Conservation (phyloP, 2,888 invertebrate species). For the Rapana venosa region DNA sequence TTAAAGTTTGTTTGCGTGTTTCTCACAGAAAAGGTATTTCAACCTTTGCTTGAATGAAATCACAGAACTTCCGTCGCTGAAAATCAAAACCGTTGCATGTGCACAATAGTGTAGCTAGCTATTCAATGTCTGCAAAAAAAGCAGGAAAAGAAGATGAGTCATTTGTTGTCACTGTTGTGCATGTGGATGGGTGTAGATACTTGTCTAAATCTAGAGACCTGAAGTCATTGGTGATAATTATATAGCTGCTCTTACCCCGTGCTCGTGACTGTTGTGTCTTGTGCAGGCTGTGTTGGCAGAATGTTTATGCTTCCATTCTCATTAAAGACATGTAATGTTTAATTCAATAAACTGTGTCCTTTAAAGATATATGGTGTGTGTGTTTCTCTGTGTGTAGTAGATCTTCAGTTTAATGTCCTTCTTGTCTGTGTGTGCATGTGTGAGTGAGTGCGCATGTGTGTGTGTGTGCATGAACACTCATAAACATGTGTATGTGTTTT, state of each 20-base stretch:
- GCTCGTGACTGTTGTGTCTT: no score
- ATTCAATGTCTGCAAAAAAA: not conserved
- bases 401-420: no score
- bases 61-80: constrained; percentile 5
- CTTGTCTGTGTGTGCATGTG: constrained; percentile 1
- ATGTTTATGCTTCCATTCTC: not conserved
- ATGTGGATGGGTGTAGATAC: not conserved
- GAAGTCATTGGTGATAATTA: no score
- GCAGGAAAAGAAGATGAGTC: not conserved
- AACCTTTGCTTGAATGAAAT: not conserved
- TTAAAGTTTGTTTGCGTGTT: not conserved
- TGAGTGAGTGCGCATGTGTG: not conserved
- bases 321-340: not conserved
- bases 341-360: not conserved
- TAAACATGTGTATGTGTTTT: no score
- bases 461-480: not conserved
- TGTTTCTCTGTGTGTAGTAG: not conserved
- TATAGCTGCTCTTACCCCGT: no score
- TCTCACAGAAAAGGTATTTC: not conserved
- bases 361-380: not conserved
- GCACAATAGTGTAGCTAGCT: not conserved
- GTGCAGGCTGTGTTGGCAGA: no score
- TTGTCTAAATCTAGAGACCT: no score
- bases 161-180: not conserved
- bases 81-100: not conserved